phyloP scores from a whole-genome alignment of 2,888 invertebrate genomes.

The Tachina fera region DNA sequence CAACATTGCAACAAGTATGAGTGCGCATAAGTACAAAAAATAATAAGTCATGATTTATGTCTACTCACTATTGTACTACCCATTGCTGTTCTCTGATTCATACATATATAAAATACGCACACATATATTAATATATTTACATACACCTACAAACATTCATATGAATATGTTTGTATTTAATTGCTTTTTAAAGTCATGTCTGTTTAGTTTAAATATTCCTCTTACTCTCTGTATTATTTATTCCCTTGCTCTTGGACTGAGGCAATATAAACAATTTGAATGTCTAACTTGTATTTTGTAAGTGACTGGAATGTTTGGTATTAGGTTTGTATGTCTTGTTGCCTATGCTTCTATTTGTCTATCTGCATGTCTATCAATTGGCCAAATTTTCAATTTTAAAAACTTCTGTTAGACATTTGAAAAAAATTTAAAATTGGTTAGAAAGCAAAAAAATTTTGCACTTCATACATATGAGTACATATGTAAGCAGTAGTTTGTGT shows the following conservation, averaged over 20 bases:
- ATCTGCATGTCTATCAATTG: constrained; percentile 69
- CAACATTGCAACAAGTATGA: too few species aligned
- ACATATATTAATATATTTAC: background rate
- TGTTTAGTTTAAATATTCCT: constrained; percentile 38
- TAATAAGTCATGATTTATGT: too few species aligned
- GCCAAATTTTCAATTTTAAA: constrained; percentile 73
- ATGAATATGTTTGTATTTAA: constrained; percentile 41
- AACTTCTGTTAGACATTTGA: constrained; percentile 59
- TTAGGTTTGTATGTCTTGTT: constrained; percentile 19
- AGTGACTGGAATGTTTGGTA: constrained; percentile 21
- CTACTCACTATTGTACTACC: too few species aligned
- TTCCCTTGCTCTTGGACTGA: background rate
- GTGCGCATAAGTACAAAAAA: too few species aligned
- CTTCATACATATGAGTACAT: background rate
- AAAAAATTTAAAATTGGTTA: constrained; percentile 59
- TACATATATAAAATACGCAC: background rate
- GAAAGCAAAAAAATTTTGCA: constrained; percentile 17
- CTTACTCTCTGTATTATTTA: background rate
- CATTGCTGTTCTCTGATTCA: too few species aligned
- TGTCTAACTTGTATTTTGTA: constrained; percentile 46
- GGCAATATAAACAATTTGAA: constrained; percentile 61
- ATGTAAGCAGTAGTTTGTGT: background rate
- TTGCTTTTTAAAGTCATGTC: constrained; percentile 65
- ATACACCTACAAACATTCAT: background rate
- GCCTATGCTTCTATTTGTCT: constrained; percentile 10